Evolutionary conservation across 1,140 invertebrate genomes (phyloP), one percentile per base, ranked within the genome.

Genomic region (Bathynomus jamesi): DNA sequence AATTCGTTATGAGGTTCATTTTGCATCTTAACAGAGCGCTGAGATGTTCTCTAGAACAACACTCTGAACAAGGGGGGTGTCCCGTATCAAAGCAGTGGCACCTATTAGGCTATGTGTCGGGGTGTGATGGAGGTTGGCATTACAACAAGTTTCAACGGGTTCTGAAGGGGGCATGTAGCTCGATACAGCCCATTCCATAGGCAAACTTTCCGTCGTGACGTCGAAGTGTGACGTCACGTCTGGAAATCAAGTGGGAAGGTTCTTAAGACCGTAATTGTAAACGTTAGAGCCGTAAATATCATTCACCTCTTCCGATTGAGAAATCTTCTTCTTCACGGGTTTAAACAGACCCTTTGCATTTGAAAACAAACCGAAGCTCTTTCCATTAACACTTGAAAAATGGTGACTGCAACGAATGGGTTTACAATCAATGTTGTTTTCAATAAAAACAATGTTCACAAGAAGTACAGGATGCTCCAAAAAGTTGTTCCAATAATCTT

Each of bases 291-390:
- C 67, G 53, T 72, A 77, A 21, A 77, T 28, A 67, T 77, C 73
- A 69, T 74, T 67, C 62, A 30, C 76, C 79, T 10, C 75, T 72
- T 8, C 78, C 76, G 2, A n/a, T n/a, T n/a, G n/a, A n/a, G n/a
- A n/a, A n/a, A 68, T 32, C 60, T 78, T 78, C 65, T 74, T 79
- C n/a, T 78, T 66, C 0, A 83, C 80, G 3, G 78, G 83, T 77
- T 92, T 93, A 1, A n/a, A 88, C 88, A 28, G 89, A 89, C 0
- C 89, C 89, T 28, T 87, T 89, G 76, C 90, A 93, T 78, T 87
- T 88, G 0, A 89, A 76, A 4, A 90, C 88, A 75, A 94, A 93
- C 78, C 87, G 87, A 10, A 93, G 74, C 79, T 94, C 91, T 76
- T n/a, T 89, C 87, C 8, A 85, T 82, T 2, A 93, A 78, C 78